Conservation (phyloP, 1,140 invertebrate genomes). For the Drosophila pectinifera region DNA sequence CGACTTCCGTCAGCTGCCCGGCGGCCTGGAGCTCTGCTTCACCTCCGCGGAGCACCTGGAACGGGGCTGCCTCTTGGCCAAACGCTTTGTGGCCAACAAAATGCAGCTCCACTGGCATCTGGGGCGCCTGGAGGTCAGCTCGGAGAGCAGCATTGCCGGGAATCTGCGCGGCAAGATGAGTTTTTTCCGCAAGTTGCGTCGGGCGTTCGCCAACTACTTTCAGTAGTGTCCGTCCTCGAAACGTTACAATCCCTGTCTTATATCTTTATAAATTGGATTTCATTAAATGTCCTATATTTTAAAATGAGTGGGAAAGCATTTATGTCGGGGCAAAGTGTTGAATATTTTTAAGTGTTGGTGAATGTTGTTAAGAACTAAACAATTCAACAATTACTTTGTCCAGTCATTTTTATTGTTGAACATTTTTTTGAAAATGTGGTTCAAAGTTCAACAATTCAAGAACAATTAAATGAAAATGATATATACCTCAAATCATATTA, state of each 20-base stretch:
- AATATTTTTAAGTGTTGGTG: no score
- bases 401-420: not conserved
- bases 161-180: not conserved
- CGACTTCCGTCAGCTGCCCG: not conserved
- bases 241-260: not conserved
- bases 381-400: not conserved
- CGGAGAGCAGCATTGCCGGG: not conserved
- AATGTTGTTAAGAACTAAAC: not conserved
- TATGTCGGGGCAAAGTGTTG: not conserved
- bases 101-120: constrained; percentile 30
- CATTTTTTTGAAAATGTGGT: not conserved
- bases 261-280: not conserved
- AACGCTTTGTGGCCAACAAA: constrained; percentile 18
- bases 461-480: not conserved
- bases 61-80: constrained; percentile 22
- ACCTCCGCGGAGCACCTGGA: constrained; percentile 22
- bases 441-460: not conserved
- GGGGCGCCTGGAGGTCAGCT: constrained; percentile 2
- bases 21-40: constrained; percentile 29
- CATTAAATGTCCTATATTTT: not conserved
- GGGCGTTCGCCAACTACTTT: constrained; percentile 33
- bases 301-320: no score
- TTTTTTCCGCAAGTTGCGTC: constrained; percentile 20
- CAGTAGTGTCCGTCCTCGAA: not conserved
- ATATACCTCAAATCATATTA: not conserved